Base-by-base conservation (phyloP, 2,888 invertebrate genomes). In the Drosophila eohydei region DNA sequence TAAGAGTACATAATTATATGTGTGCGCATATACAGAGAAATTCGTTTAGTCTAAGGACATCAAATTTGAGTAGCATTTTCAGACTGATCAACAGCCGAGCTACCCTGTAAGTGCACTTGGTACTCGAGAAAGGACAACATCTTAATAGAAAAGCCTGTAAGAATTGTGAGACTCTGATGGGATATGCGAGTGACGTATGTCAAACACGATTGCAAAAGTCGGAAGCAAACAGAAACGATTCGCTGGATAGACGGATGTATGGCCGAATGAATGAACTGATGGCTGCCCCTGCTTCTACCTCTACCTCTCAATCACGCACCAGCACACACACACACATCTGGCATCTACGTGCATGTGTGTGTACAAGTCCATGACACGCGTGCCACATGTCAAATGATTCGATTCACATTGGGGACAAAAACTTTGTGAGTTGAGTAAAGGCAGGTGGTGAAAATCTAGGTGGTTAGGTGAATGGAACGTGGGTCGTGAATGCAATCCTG, bases 301-400 rank as follows among this genome's bases (percentile, higher is more conserved):
- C 46, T 28, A 14, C 28, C 14, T 34, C 38, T 48, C 40, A 43
- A 30, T 41, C 46, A 36, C 36, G 11, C 41, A 38, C n/a, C 48
- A 43, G 26, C 50, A 65, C 46, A 64, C 14, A 51, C 36, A 58
- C 21, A 64, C 14, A 51, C 36, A 58, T 16, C 32, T 30, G 48
- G 9, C 16, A 43, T 34, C 48, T 12, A 4, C 36, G 28, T 40
- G 9, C 43, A 38, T 36, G 8, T 46, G 43, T 50, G 51, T 44
- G 46, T 46, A 44, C 32, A 76, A 68, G 68, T 69, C 63, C 41
- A 43, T 68, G 84, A 69, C 84, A 87, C 74, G 81, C 62, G 81
- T 65, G 84, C 65, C 75, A 56, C 77, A 89, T 83, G 83, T 83
- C 83, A 87, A 87, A 78, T 71, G 69, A 72, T 87, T 89, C 81